Conservation (phyloP, 1,140 invertebrate genomes). For the Acromyrmex heyeri region DNA sequence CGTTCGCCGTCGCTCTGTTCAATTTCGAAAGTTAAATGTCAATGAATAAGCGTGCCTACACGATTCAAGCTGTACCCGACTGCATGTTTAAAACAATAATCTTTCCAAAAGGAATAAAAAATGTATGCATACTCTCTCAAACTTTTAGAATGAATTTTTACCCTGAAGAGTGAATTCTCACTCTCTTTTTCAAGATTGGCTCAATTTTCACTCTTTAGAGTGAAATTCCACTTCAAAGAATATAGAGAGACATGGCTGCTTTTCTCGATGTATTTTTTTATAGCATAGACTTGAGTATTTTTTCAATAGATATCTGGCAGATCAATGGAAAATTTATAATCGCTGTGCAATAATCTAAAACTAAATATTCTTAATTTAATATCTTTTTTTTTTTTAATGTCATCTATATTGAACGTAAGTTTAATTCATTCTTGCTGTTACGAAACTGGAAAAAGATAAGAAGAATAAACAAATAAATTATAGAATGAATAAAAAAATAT, state of each 20-base stretch:
- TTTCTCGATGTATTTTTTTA: constrained; percentile 42
- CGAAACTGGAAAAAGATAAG: background rate
- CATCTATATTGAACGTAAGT: background rate
- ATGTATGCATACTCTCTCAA: background rate
- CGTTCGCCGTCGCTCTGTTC: constrained; percentile 63
- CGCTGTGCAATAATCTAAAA: background rate
- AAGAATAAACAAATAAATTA: background rate
- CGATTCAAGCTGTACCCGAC: constrained; percentile 28
- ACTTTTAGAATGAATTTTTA: too few species aligned
- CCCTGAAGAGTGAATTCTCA: too few species aligned
- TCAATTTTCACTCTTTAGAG: too few species aligned
- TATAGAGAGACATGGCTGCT: background rate
- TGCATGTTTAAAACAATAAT: constrained; percentile 39
- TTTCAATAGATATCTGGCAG: background rate
- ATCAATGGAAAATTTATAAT: background rate
- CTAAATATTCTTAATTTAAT: background rate
- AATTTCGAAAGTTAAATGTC: constrained; percentile 84
- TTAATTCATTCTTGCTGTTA: background rate
- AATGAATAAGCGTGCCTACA: constrained; percentile 69
- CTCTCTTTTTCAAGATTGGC: too few species aligned
- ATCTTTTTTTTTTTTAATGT: background rate
- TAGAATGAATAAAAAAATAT: background rate
- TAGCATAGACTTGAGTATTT: background rate
- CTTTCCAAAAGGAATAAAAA: constrained; percentile 1
- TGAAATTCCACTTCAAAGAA: too few species aligned